Conservation (phyloP, 1,140 invertebrate species). For the Aphelenchoides besseyi region DNA sequence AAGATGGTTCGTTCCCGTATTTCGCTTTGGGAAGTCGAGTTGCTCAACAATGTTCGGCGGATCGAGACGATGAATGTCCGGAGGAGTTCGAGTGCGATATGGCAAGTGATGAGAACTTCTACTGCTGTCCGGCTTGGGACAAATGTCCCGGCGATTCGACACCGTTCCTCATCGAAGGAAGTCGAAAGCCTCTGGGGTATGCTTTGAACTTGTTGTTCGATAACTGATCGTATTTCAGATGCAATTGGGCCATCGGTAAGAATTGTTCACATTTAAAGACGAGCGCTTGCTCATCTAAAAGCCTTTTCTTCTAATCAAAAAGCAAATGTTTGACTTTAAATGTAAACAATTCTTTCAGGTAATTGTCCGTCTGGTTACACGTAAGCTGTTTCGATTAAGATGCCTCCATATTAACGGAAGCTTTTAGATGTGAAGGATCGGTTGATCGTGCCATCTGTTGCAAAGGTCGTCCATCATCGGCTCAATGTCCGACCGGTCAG, state of each 20-base stretch:
- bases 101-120: constrained; percentile 43
- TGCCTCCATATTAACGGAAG: not conserved
- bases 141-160: constrained; percentile 44
- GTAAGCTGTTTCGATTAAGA: constrained; percentile 20
- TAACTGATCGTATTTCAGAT: too few species aligned
- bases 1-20: constrained; percentile 46
- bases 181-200: constrained; percentile 49
- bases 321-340: too few species aligned
- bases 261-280: too few species aligned
- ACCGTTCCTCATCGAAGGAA: constrained; percentile 50
- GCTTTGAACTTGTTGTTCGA: too few species aligned
- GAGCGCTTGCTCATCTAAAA: too few species aligned
- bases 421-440: constrained; percentile 52
- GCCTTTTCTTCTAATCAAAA: too few species aligned
- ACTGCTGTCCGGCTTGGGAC: constrained; percentile 53
- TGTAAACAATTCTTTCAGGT: too few species aligned
- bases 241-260: too few species aligned
- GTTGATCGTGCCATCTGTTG: constrained; percentile 52
- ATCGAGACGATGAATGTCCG: constrained; percentile 48
- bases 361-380: constrained; percentile 61
- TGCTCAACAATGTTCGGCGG: constrained; percentile 31
- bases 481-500: constrained; percentile 49
- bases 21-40: constrained; percentile 52
- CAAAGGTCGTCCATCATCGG: constrained; percentile 28
- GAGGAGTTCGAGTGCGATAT: constrained; percentile 50